These are phyloP conservation scores for Intellagama lesueurii DNA, from an alignment of 2,797 vertebrate genomes.

Conservation along the genomic window DNA sequence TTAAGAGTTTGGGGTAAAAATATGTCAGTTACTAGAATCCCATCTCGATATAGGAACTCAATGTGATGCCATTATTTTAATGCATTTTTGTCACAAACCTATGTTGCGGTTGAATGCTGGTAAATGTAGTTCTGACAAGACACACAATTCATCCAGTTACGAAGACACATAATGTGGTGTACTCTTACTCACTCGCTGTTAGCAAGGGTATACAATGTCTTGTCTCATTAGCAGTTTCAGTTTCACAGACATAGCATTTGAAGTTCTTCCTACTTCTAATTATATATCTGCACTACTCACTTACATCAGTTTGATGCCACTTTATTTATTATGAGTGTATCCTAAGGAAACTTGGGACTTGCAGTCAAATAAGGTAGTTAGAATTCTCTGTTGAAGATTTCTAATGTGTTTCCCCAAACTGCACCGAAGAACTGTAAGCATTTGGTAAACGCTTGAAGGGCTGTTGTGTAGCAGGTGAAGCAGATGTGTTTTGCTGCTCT, in stretches of 20 bases:
- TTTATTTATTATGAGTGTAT: too few species aligned
- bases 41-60: background rate
- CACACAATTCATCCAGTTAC: background rate
- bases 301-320: too few species aligned
- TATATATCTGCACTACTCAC: too few species aligned
- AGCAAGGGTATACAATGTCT: background rate
- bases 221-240: background rate
- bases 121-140: background rate
- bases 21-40: background rate
- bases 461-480: too few species aligned
- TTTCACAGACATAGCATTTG: background rate
- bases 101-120: background rate
- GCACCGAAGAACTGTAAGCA: too few species aligned
- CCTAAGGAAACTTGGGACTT: too few species aligned
- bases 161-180: background rate
- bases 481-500: too few species aligned
- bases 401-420: too few species aligned
- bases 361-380: too few species aligned
- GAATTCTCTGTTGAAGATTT: too few species aligned
- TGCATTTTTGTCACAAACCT: background rate
- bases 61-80: background rate
- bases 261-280: too few species aligned
- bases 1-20: slow-evolving; percentile 17
- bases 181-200: background rate
- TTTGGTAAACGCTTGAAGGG: too few species aligned